A percentile compares a stretch with the other conserved stretches of the same genome.
These are phyloP conservation scores for Argynnis bischoffii DNA, from an alignment of 2,888 invertebrate species.

Conservation along the genomic window DNA sequence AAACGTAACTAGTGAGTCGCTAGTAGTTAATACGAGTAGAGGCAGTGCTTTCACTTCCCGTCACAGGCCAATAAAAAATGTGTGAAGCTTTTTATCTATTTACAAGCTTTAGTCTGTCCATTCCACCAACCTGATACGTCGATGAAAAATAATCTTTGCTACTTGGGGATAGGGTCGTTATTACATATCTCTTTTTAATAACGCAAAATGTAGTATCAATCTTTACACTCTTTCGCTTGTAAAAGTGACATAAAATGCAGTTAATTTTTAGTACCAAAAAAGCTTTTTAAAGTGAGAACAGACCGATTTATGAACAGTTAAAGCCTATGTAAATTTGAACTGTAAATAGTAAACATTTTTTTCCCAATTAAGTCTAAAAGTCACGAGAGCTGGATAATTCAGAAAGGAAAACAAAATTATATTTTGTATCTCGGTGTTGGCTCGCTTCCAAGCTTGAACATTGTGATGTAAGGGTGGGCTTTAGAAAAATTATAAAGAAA, in stretches of 20 bases:
- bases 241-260: background rate
- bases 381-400: conserved; percentile 32
- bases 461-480: conserved; percentile 26
- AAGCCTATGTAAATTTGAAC: background rate
- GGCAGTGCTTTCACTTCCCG: too few relatives aligned
- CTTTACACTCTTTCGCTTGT: too few relatives aligned
- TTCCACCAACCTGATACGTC: too few relatives aligned
- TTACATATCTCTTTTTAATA: too few relatives aligned
- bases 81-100: too few relatives aligned
- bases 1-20: too few relatives aligned
- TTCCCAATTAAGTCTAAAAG: conserved; percentile 33
- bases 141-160: too few relatives aligned
- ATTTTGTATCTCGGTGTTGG: conserved; percentile 27
- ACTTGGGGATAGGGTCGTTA: too few relatives aligned
- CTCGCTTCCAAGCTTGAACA: conserved; percentile 26
- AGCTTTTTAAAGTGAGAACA: conserved; percentile 4
- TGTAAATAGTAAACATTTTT: conserved; percentile 20
- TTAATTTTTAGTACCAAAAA: background rate
- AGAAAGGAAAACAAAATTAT: conserved; percentile 33
- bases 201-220: too few relatives aligned
- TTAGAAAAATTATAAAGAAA: conserved; percentile 19
- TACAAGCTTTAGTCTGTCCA: too few relatives aligned
- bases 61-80: too few relatives aligned
- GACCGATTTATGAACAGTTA: conserved; percentile 9
- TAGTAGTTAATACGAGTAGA: too few relatives aligned